Evolutionary conservation across 2,888 invertebrate species (phyloP).

Genomic region (Agonopterix subpropinquella): DNA sequence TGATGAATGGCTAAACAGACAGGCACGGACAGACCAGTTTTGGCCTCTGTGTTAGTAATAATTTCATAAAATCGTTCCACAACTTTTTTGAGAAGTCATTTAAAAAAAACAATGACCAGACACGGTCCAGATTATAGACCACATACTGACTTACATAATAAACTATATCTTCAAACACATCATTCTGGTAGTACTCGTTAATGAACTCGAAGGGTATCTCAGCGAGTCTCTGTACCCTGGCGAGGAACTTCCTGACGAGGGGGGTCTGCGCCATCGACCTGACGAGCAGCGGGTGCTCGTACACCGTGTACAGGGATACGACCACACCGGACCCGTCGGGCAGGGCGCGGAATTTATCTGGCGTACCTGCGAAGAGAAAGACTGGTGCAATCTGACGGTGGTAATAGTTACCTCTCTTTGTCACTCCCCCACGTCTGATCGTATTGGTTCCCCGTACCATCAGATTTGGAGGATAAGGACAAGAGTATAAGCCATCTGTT

Average conservation of each 20-base stretch:
- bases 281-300: conserved; percentile 70
- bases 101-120: neutral
- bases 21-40: too few relatives aligned
- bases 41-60: too few relatives aligned
- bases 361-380: conserved; percentile 24
- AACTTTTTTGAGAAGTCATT: too few relatives aligned
- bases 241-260: conserved; percentile 77
- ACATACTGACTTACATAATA: conserved; percentile 76
- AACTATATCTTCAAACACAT: conserved; percentile 75
- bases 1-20: too few relatives aligned
- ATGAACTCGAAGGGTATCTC: conserved; percentile 79
- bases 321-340: conserved; percentile 81
- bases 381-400: too few relatives aligned
- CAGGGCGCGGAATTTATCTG: conserved; percentile 77
- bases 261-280: conserved; percentile 79
- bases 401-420: too few relatives aligned
- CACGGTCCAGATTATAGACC: too few relatives aligned
- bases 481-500: too few relatives aligned
- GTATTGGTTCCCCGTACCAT: too few relatives aligned
- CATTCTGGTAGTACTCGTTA: conserved; percentile 79
- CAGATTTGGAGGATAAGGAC: too few relatives aligned
- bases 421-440: too few relatives aligned
- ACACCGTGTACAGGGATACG: conserved; percentile 73
- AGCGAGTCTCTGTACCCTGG: conserved; percentile 74
- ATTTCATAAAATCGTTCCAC: too few relatives aligned